Evolutionary conservation across 1,140 invertebrate genomes (phyloP), one percentile per base, ranked within the genome.

Genomic region (Leptinotarsa undecemlineata): DNA sequence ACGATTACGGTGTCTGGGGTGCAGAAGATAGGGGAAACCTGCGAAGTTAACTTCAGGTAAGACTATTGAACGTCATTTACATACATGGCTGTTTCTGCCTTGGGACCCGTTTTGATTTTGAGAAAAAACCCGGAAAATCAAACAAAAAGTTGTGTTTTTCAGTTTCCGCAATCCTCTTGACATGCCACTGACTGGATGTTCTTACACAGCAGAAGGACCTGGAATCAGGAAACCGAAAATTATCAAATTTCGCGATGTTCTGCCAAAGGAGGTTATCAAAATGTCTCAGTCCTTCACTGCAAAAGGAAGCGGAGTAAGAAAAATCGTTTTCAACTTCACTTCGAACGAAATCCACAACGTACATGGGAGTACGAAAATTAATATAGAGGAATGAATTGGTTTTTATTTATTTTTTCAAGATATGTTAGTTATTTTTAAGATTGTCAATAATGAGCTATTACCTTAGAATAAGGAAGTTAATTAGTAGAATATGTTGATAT

Each of bases 131-230:
- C 57, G 57, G 6, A 17, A 1, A 0, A 61, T 42, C 0, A 19
- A 57, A 68, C n/a, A n/a, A 19, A 57, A 69, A 47, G 6, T 5
- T 51, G 42, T 15, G 17, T 70, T 69, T 48, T 60, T 48, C 79
- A 89, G 90, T 76, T 92, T 94, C 84, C 87, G 87, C 77, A 93
- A 94, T 84, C 91, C 92, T 20, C 80, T 94, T 77, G 86, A 87
- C 51, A 82, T 86, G 14, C 83, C 86, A 20, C 82, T 94, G 51
- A 91, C 89, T 3, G 86, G 90, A 64, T 92, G 91, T 83, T 86
- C 85, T 76, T 89, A 92, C 79, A 90, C 88, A 8, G 86, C 92
- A 68, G 92, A 93, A 86, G 91, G 91, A 57, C 89, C 91, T 17
- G 91, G 91, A 42, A 82, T 92, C 15, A 87, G 88, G 68, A 86